These are phyloP conservation scores for Trididemnum miniatum DNA, from an alignment of 23 tunicate genomes.

Conservation along the genomic window DNA sequence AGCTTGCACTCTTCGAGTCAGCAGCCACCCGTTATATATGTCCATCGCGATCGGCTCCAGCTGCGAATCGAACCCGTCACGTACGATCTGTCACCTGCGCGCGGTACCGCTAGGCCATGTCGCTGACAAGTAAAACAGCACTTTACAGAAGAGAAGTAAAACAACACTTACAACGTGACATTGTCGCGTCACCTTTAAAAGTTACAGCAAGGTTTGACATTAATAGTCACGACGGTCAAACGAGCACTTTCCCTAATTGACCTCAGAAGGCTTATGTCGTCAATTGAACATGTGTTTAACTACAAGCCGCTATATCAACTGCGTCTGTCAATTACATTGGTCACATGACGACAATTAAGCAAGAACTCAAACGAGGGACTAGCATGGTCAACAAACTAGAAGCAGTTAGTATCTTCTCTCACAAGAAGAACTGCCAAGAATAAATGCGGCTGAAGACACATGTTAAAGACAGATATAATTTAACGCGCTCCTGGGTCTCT, in stretches of 20 bases:
- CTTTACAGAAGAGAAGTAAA: too few relatives aligned
- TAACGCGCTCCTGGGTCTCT: too few relatives aligned
- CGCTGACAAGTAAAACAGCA: too few relatives aligned
- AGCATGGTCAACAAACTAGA: not conserved
- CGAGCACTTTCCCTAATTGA: not conserved
- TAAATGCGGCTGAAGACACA: too few relatives aligned
- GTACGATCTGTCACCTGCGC: too few relatives aligned
- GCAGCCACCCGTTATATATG: too few relatives aligned
- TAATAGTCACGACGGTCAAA: not conserved
- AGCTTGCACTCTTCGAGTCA: too few relatives aligned
- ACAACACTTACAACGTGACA: not conserved
- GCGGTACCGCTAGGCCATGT: too few relatives aligned
- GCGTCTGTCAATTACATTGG: not conserved
- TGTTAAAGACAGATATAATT: too few relatives aligned
- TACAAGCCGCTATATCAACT: not conserved
- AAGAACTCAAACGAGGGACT: not conserved
- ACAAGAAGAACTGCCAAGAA: not conserved
- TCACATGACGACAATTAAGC: constrained; percentile 2
- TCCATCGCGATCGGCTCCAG: too few relatives aligned
- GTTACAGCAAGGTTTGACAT: not conserved
- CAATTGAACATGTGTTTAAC: too few relatives aligned
- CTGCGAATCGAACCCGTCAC: too few relatives aligned
- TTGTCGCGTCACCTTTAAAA: not conserved
- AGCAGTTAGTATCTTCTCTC: not conserved
- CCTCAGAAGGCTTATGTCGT: not conserved